phyloP scores from a whole-genome alignment of 1,140 invertebrate species.

The Drosophila takahashii region DNA sequence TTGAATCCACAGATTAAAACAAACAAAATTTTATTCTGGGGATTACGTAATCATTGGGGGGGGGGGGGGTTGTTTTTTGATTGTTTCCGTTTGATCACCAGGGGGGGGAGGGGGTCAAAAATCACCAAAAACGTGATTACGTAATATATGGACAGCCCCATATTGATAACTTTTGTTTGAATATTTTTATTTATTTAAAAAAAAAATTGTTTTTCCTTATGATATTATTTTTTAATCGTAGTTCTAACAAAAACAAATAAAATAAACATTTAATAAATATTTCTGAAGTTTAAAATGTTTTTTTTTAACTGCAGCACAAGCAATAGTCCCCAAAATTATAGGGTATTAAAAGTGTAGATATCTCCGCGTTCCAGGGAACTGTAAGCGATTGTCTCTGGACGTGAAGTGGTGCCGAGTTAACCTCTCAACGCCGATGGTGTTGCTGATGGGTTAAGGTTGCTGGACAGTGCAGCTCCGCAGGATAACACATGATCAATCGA shows the following conservation, averaged over 20 bases:
- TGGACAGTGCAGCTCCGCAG: constrained; percentile 29
- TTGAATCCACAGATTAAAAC: too few relatives aligned
- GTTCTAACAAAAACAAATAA: too few relatives aligned
- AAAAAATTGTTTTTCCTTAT: too few relatives aligned
- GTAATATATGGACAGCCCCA: too few relatives aligned
- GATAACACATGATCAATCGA: constrained; percentile 61
- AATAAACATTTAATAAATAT: not conserved
- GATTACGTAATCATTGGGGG: too few relatives aligned
- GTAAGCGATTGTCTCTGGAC: constrained; percentile 32
- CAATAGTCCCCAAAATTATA: not conserved
- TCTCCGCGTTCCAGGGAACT: constrained; percentile 65
- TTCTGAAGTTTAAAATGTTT: not conserved
- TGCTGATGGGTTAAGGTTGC: constrained; percentile 50
- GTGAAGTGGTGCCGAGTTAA: constrained; percentile 36
- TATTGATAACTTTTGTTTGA: too few relatives aligned
- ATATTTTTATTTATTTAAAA: not conserved
- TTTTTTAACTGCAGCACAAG: not conserved
- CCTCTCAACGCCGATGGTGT: constrained; percentile 81
- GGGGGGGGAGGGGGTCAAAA: too few relatives aligned
- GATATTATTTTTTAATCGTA: too few relatives aligned
- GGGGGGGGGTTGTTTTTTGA: too few relatives aligned
- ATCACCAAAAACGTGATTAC: too few relatives aligned
- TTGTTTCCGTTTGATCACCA: too few relatives aligned
- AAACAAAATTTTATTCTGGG: too few relatives aligned
- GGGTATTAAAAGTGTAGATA: constrained; percentile 20